These are phyloP conservation scores for Pycnonotus jocosus DNA, from an alignment of 2,113 vertebrate species.

Conservation along the genomic window DNA sequence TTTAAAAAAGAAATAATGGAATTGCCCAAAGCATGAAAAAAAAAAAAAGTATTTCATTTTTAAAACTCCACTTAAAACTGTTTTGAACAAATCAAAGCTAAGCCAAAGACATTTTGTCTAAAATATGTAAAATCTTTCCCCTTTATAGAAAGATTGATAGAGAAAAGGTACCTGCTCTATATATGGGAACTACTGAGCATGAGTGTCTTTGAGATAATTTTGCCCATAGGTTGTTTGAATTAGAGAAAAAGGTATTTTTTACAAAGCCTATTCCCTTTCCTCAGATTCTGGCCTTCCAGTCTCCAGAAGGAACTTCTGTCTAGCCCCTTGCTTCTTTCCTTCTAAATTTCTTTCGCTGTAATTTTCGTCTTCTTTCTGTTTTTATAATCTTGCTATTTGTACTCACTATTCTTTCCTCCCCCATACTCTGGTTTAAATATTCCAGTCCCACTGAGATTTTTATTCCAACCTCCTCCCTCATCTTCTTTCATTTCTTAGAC, in stretches of 20 bases:
- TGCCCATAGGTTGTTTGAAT: neutral
- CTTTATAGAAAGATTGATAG: neutral
- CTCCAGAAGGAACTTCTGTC: neutral
- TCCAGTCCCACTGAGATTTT: conserved; percentile 33
- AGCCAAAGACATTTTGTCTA: neutral
- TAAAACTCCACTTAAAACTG: neutral
- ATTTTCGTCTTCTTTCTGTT: conserved; percentile 9
- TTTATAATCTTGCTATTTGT: conserved; percentile 29
- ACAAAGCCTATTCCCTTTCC: neutral
- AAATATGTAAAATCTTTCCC: neutral
- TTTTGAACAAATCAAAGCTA: neutral
- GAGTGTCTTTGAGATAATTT: neutral
- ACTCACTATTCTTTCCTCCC: conserved; percentile 18
- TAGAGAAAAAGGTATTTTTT: neutral
- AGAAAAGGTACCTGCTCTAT: neutral
- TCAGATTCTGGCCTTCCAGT: neutral
- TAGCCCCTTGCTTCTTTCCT: neutral
- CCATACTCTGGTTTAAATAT: neutral
- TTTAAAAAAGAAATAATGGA: neutral
- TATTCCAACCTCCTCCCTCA: conserved; percentile 13
- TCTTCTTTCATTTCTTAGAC: neutral
- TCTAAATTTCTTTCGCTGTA: neutral
- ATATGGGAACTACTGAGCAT: neutral
- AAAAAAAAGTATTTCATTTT: neutral
- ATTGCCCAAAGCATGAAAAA: neutral